Conservation (phyloP, 2,888 invertebrate species). For the Trypoxylon attenuatum region DNA sequence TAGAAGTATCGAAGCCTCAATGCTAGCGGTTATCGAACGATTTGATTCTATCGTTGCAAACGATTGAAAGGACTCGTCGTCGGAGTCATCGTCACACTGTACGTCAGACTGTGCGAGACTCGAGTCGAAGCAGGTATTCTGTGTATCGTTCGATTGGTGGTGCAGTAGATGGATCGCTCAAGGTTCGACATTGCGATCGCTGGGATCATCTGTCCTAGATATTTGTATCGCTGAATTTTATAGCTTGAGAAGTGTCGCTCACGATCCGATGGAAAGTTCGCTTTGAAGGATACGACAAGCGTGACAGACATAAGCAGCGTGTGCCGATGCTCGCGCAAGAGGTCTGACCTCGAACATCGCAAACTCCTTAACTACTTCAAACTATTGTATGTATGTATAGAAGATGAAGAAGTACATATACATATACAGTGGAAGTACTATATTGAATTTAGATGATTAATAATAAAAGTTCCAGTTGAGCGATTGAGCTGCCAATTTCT, state of each 20-base stretch:
- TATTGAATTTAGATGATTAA: too few relatives aligned
- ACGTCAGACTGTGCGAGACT: constrained; percentile 28
- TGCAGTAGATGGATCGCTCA: neutral
- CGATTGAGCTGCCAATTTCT: too few relatives aligned
- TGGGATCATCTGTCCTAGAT: neutral
- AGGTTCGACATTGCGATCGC: neutral
- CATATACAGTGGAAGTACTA: too few relatives aligned
- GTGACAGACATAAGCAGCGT: neutral
- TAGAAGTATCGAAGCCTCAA: constrained; percentile 12
- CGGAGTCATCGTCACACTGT: neutral
- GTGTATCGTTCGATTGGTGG: too few relatives aligned
- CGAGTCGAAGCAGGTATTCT: too few relatives aligned
- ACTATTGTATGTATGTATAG: neutral
- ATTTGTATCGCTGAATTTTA: neutral
- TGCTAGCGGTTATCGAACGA: constrained; percentile 4
- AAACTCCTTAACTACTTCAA: neutral
- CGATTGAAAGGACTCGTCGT: neutral
- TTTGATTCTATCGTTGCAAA: neutral
- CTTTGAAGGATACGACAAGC: neutral
- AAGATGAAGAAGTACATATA: too few relatives aligned
- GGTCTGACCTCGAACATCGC: neutral
- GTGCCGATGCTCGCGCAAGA: neutral
- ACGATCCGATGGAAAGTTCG: neutral
- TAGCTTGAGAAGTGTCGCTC: neutral
- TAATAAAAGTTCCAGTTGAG: too few relatives aligned